Percentiles rank a stretch among this genome's conserved stretches.
These are phyloP conservation scores for Pammene aurita DNA, from an alignment of 2,888 invertebrate genomes.

Conservation along the genomic window DNA sequence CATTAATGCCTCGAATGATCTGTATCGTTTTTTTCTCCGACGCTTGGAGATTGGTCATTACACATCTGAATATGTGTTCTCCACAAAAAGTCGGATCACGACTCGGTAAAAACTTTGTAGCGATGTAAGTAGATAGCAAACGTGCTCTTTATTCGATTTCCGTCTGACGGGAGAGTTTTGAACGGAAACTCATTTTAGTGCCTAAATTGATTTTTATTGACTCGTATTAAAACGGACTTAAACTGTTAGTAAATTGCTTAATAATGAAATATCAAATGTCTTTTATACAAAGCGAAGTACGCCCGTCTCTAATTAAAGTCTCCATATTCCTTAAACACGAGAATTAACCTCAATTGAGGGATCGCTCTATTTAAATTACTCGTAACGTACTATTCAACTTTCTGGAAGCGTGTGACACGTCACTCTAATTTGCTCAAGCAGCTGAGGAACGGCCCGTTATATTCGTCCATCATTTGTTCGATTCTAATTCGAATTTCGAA, in stretches of 20 bases:
- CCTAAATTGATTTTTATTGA: conserved; percentile 70
- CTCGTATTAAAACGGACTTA: conserved; percentile 22
- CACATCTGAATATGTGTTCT: conserved; percentile 81
- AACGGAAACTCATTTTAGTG: conserved; percentile 60
- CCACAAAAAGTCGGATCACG: conserved; percentile 78
- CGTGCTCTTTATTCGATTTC: conserved; percentile 68
- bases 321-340: conserved; percentile 81
- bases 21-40: conserved; percentile 67
- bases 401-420: conserved; percentile 80
- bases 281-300: conserved; percentile 51
- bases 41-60: conserved; percentile 82
- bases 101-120: conserved; percentile 74
- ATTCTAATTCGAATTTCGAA: conserved; percentile 37
- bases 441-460: conserved; percentile 44
- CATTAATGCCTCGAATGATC: conserved; percentile 79
- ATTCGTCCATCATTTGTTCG: conserved; percentile 34
- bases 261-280: conserved; percentile 43
- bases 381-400: conserved; percentile 77
- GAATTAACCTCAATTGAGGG: conserved; percentile 84
- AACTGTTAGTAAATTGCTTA: conserved; percentile 36
- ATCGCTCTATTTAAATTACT: conserved; percentile 82
- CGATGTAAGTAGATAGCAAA: conserved; percentile 77
- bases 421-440: conserved; percentile 63
- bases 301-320: conserved; percentile 74
- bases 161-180: conserved; percentile 42